phyloP scores from a whole-genome alignment of 2,113 vertebrate genomes.

The Loxodonta africana region DNA sequence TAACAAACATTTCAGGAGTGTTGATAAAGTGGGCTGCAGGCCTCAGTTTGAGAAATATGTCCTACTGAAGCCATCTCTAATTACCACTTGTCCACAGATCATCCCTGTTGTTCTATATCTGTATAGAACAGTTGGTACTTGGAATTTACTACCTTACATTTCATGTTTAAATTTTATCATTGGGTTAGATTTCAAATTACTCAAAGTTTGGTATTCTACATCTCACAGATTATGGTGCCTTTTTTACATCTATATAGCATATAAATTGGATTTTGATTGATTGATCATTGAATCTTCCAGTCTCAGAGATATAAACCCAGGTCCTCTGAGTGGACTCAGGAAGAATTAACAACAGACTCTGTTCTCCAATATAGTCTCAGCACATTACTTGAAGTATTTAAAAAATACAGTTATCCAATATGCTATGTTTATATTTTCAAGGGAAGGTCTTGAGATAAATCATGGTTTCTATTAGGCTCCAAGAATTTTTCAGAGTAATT shows the following conservation, averaged over 20 bases:
- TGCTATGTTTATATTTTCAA: neutral
- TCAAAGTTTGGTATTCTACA: constrained; percentile 15
- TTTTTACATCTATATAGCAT: neutral
- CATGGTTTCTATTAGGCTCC: neutral
- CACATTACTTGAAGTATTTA: neutral
- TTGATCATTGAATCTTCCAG: neutral
- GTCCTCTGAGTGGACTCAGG: neutral
- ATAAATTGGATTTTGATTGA: constrained; percentile 23
- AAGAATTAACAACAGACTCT: neutral
- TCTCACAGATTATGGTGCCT: neutral
- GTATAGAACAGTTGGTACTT: neutral
- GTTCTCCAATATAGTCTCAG: neutral
- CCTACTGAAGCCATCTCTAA: neutral
- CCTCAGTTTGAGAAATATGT: neutral
- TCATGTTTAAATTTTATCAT: constrained; percentile 27
- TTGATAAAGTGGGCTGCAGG: neutral
- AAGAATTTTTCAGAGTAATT: neutral
- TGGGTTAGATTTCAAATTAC: constrained; percentile 8
- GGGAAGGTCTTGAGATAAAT: neutral
- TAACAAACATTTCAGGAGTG: neutral
- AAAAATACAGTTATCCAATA: neutral
- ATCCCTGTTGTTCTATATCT: neutral
- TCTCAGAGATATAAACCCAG: neutral
- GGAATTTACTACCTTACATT: neutral
- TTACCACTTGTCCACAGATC: neutral